Evolutionary conservation across 2,888 invertebrate genomes (phyloP).

Genomic region (Andrena hattorfiana): DNA sequence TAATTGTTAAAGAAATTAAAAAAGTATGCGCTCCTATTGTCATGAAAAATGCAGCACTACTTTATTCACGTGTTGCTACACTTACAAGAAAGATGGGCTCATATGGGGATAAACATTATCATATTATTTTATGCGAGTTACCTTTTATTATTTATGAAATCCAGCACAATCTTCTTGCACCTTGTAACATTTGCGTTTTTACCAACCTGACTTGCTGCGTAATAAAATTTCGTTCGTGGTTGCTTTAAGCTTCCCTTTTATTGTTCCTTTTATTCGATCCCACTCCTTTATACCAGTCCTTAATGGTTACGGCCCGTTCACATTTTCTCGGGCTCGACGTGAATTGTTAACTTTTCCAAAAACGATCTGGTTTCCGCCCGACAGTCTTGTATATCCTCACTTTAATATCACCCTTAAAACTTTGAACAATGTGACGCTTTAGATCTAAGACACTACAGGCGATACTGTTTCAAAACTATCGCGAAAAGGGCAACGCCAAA

Average conservation of each 20-base stretch:
- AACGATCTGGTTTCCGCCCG: constrained; percentile 32
- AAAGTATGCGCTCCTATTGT: too few species aligned
- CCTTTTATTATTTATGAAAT: background rate
- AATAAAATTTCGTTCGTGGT: constrained; percentile 10
- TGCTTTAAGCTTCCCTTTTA: constrained; percentile 2
- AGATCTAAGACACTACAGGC: background rate
- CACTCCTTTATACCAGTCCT: background rate
- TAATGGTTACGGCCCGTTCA: constrained; percentile 23
- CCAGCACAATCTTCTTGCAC: background rate
- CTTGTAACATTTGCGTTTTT: background rate
- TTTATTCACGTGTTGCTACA: too few species aligned
- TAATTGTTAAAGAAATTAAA: too few species aligned
- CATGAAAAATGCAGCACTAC: too few species aligned
- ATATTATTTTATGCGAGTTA: background rate
- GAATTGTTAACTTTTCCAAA: constrained; percentile 28
- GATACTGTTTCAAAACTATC: background rate
- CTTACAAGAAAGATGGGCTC: too few species aligned
- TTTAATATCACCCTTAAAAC: constrained; percentile 28
- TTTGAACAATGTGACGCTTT: constrained; percentile 15
- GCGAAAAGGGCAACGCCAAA: background rate
- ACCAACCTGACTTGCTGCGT: background rate
- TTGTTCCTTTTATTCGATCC: background rate
- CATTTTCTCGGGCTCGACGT: constrained; percentile 12
- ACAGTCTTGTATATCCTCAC: background rate
- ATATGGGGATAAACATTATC: background rate